Base-by-base conservation (phyloP, 2,888 invertebrate species). In the Athrips mouffetella region DNA sequence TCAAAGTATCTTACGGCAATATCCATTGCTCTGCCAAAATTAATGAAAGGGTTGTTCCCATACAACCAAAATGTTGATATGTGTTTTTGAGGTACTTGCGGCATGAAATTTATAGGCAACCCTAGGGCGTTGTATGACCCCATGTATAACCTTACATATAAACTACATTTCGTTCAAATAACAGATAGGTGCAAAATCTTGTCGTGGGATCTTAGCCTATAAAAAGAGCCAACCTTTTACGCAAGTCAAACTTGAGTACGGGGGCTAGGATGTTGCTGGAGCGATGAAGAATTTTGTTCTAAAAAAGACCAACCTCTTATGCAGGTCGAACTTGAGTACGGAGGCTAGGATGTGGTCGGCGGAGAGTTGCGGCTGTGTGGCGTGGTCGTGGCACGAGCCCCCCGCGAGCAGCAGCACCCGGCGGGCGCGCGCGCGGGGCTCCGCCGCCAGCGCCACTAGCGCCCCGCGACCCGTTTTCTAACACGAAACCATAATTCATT, bases 321-420 rank as follows among this genome's bases (percentile, higher is more conserved):
- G 93, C 20, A 93, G 90, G 73, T 96, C 95, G 70, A 94, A 97
- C 81, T 94, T 93, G 63, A 96, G 94, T 15, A 96, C 94, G 7
- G 94, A 92, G 56, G 94, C 92, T 59, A 96, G 93, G 56, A 95
- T 94, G 75, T 94, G 93, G 86, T 97, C 97, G 49, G 93, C 90
- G 62, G 94, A 90, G 70, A 94, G 91, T 90, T 95, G 93, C 91
- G 95, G 93, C 50, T 93, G 91, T 35, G 91, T 91, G 10, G 91
- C 90, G 41, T 92, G 90, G 79, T 96, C 95, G 44, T 96, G 91
- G 63, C 94, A 93, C 1, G 95, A 95, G 10, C 98, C 98, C 18
- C 98, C 98, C 54, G 96, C 94, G 39, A 98, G 92, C 65, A 95
- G 93, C 54, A 98, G 93, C 69, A 94, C 92, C 73, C 96, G 96